These are phyloP conservation scores for Agapornis roseicollis DNA, from an alignment of 2,113 vertebrate species.

Conservation along the genomic window DNA sequence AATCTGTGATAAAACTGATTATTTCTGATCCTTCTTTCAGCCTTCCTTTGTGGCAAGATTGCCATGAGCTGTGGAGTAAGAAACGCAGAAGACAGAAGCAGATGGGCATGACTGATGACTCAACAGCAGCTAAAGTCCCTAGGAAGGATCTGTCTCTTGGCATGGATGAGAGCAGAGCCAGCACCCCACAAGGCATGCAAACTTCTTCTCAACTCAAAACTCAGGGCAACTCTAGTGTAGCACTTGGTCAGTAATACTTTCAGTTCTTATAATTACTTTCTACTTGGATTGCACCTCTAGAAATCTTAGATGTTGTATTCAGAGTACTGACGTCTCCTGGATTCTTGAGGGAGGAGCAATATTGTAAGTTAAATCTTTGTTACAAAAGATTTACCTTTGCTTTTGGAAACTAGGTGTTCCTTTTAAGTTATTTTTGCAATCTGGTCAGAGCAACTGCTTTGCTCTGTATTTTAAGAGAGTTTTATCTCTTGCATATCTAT, in stretches of 20 bases:
- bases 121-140: conserved; percentile 86
- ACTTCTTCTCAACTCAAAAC: conserved; percentile 83
- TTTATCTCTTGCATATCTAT: background rate
- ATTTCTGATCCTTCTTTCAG: conserved; percentile 61
- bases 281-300: conserved; percentile 43
- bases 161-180: conserved; percentile 94
- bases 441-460: background rate
- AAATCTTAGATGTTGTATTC: conserved; percentile 17
- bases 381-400: background rate
- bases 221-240: conserved; percentile 78
- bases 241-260: conserved; percentile 79
- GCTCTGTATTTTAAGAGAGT: background rate
- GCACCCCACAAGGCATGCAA: conserved; percentile 91
- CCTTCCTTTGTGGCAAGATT: conserved; percentile 98
- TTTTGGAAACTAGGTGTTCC: background rate
- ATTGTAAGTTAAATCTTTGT: conserved; percentile 31
- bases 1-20: background rate
- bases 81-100: conserved; percentile 97
- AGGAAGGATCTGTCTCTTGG: conserved; percentile 90
- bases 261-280: conserved; percentile 1
- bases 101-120: conserved; percentile 89
- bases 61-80: conserved; percentile 99
- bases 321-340: background rate
- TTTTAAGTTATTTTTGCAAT: background rate
- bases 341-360: conserved; percentile 33